Conservation (phyloP, 2,113 vertebrate species). For the Morphnarchus princeps region DNA sequence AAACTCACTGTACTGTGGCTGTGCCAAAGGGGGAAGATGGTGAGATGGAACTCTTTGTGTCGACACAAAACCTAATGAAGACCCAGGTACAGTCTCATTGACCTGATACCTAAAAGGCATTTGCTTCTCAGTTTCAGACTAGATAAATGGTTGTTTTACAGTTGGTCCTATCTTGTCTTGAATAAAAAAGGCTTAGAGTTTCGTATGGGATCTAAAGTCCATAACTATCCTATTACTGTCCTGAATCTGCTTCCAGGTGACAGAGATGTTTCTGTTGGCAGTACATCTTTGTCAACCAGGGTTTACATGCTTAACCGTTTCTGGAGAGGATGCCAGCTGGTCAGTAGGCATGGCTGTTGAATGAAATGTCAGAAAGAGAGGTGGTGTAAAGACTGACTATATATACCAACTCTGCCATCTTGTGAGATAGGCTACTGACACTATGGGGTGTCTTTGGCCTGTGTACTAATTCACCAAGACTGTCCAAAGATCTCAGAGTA, state of each 20-base stretch:
- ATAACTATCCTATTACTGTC: background rate
- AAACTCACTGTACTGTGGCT: constrained; percentile 89
- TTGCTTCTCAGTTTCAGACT: background rate
- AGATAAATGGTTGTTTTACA: background rate
- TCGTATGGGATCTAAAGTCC: background rate
- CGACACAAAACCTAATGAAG: constrained; percentile 82
- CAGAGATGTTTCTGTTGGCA: background rate
- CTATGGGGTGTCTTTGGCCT: background rate
- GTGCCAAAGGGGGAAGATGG: constrained; percentile 88
- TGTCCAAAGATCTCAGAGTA: background rate
- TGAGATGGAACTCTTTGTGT: constrained; percentile 92
- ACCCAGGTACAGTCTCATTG: constrained; percentile 74
- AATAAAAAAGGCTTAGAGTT: background rate
- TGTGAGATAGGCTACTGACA: background rate
- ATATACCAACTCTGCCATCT: background rate
- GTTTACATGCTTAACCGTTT: background rate
- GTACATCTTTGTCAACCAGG: background rate
- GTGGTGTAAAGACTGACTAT: background rate
- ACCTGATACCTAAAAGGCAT: background rate
- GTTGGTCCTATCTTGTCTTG: background rate
- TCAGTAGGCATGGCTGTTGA: background rate
- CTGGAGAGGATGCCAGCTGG: background rate
- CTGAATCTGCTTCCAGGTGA: background rate
- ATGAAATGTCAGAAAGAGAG: background rate
- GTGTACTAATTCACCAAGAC: background rate